Base-by-base conservation (phyloP, 1,140 invertebrate genomes). In the Drosophila bocqueti region DNA sequence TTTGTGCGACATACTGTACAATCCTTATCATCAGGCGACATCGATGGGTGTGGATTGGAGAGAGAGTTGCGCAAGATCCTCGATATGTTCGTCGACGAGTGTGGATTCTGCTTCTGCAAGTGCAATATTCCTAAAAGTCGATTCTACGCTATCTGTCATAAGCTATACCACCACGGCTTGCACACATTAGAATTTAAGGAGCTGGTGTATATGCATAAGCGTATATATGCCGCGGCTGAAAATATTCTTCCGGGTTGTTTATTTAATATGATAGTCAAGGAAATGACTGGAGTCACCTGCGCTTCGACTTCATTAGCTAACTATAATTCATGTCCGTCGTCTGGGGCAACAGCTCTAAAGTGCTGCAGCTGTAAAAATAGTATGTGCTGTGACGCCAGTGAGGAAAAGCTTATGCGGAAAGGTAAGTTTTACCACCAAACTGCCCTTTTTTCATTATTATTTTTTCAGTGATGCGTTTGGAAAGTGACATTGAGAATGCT, bases 31-130 rank as follows among this genome's bases (percentile, higher is more conserved):
- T 66, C 78, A 4, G 81, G 78, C 24, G 81, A 78, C 10, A 73
- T 84, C 21, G 82, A 84, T 65, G 82, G 82, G 6, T 54, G 43
- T 57, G 80, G 62, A 8, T 68, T 76, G 54, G 81, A 83, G 62
- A 71, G 67, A 24, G 86, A 91, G 43, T 46, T 91, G 24, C 77
- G 86, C 7, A 91, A 83, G 11, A 86, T 91, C 11, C 61, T 91
- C 13, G 87, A 91, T 31, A 78, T 83, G 58, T 91, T 86, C 29
- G 81, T 86, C 7, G 78, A 86, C 8, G 87, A 91, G 47, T 87
- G 83, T 29, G 86, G 86, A 29, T 91, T 86, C 46, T 90, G 83
- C 24, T 91, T 91, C 31, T 91, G 86, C 55, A 86, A 83, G 42
- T 81, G 77, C 38, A 69, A 84, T 16, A 77, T 87, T 52, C 78